A percentile compares a stretch with the other conserved stretches of the same genome.
These are phyloP conservation scores for Aratinga solstitialis DNA, from an alignment of 2,797 vertebrate genomes.

Conservation along the genomic window DNA sequence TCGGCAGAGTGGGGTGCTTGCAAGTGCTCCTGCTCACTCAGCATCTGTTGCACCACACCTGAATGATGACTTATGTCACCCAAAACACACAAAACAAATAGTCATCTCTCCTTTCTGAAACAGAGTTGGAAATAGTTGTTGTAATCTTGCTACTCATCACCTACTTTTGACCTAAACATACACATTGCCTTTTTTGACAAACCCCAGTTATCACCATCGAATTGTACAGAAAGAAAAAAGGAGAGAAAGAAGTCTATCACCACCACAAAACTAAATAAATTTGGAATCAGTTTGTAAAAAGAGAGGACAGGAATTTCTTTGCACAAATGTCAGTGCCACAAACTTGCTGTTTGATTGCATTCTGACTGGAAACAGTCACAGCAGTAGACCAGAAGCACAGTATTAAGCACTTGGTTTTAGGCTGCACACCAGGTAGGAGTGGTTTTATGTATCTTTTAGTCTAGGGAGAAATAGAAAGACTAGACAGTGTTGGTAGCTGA, in stretches of 20 bases:
- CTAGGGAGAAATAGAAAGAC: neutral
- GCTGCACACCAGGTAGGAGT: neutral
- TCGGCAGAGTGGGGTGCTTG: neutral
- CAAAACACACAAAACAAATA: neutral
- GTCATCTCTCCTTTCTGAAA: neutral
- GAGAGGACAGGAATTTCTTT: neutral
- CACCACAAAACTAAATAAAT: neutral
- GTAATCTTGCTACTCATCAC: neutral
- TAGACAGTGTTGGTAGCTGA: neutral
- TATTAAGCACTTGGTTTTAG: neutral
- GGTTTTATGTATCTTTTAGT: neutral
- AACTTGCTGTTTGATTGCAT: neutral
- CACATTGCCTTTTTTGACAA: neutral
- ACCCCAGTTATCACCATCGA: neutral
- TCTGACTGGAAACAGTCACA: neutral
- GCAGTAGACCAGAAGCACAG: neutral
- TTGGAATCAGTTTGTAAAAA: neutral
- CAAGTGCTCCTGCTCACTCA: neutral
- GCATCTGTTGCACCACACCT: neutral
- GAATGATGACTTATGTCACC: neutral
- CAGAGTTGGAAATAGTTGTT: neutral
- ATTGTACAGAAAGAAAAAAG: neutral
- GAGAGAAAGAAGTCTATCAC: neutral
- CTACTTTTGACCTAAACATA: neutral
- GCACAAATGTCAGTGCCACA: neutral